Evolutionary conservation across 1,140 invertebrate genomes (phyloP).

Genomic region (Cydia amplana): DNA sequence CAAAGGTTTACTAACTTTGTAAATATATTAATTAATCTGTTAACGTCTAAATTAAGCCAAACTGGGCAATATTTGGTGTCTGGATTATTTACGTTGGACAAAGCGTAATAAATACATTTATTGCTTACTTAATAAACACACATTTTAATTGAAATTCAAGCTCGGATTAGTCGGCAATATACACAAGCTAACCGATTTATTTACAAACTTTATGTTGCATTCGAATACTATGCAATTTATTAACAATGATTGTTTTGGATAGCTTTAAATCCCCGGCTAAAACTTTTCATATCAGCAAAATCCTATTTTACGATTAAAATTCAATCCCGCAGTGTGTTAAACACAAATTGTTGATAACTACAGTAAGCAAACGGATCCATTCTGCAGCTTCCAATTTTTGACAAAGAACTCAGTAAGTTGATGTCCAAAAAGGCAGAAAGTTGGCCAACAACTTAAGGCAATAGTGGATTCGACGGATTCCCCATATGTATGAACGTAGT

Average conservation of each 20-base stretch:
- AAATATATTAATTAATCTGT: conserved; percentile 10
- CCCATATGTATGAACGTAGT: too few relatives aligned
- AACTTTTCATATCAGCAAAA: not conserved
- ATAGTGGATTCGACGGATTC: too few relatives aligned
- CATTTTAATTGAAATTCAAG: not conserved
- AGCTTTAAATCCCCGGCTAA: not conserved
- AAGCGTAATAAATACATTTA: conserved; percentile 10
- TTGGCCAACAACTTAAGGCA: too few relatives aligned
- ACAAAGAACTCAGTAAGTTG: too few relatives aligned
- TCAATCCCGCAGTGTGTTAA: too few relatives aligned
- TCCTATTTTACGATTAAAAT: not conserved
- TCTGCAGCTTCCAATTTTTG: too few relatives aligned
- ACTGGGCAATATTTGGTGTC: not conserved
- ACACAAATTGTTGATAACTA: too few relatives aligned
- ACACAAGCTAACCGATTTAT: conserved; percentile 1
- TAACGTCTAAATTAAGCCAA: not conserved
- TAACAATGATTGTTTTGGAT: not conserved
- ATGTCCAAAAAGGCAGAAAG: too few relatives aligned
- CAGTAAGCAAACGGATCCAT: too few relatives aligned
- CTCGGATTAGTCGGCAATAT: not conserved
- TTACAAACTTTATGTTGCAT: conserved; percentile 3
- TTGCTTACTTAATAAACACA: conserved; percentile 4
- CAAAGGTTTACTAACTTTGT: conserved; percentile 13
- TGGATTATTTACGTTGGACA: conserved; percentile 8
- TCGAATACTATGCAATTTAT: not conserved